These are phyloP conservation scores for Oreochromis spilurus DNA, from an alignment of 2,113 vertebrate genomes.

Conservation along the genomic window DNA sequence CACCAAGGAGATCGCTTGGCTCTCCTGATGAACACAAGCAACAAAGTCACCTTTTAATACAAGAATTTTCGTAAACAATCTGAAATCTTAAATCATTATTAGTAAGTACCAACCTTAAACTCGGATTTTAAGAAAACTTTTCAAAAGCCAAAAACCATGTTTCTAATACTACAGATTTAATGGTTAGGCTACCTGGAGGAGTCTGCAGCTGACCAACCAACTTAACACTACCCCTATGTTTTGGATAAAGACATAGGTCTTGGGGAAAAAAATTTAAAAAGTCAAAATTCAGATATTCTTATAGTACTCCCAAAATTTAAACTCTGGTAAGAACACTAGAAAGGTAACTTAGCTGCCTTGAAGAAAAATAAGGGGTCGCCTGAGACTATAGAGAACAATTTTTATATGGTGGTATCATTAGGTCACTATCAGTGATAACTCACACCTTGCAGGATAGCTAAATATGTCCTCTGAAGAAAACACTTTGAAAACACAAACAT, in stretches of 20 bases:
- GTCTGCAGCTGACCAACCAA: not conserved
- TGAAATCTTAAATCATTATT: not conserved
- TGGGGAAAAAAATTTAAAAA: not conserved
- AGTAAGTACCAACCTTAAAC: not conserved
- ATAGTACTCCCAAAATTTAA: not conserved
- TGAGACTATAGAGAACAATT: not conserved
- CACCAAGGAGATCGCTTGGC: slow-evolving; percentile 81
- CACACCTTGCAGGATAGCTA: not conserved
- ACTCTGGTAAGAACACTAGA: not conserved
- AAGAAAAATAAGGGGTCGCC: not conserved
- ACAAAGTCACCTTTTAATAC: not conserved
- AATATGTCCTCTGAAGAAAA: not conserved
- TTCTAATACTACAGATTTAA: not conserved
- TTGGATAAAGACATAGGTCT: not conserved
- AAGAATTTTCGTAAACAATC: not conserved
- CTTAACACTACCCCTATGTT: not conserved
- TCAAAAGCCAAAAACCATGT: not conserved
- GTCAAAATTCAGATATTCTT: not conserved
- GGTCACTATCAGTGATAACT: not conserved
- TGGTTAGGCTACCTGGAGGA: not conserved
- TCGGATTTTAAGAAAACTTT: not conserved
- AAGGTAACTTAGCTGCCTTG: too few species aligned
- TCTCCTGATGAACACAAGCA: slow-evolving; percentile 72
- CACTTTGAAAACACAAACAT: not conserved
- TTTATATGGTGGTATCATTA: not conserved